phyloP scores from a whole-genome alignment of 2,888 invertebrate genomes.

The Mesorhabditis sp. region DNA sequence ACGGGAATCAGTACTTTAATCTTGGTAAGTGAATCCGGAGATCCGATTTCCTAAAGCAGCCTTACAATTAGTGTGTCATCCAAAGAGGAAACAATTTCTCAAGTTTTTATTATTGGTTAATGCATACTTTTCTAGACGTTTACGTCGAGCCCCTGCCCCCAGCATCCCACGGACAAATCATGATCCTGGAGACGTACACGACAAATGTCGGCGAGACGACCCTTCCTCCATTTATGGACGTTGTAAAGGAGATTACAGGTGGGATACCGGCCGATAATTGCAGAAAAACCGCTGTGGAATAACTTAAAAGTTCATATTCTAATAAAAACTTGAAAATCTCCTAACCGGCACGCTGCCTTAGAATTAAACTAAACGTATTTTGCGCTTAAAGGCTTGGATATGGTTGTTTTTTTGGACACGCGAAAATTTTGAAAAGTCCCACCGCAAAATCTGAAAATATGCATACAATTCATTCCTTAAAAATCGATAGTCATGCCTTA shows the following conservation, averaged over 20 bases:
- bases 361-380: no score
- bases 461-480: no score
- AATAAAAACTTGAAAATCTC: no score
- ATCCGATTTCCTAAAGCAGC: neutral
- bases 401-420: no score
- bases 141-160: constrained; percentile 54
- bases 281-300: no score
- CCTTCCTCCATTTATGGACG: constrained; percentile 42
- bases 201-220: constrained; percentile 37
- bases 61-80: no score
- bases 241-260: constrained; percentile 21
- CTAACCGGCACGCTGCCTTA: no score
- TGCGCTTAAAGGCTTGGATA: no score
- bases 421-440: no score
- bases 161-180: constrained; percentile 35
- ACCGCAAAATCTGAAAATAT: no score
- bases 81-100: neutral
- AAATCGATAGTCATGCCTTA: no score
- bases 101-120: constrained; percentile 25
- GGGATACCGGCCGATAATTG: neutral
- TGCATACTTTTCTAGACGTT: constrained; percentile 37
- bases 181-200: constrained; percentile 57
- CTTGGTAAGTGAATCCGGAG: neutral
- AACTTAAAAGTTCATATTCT: no score
- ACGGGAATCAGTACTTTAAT: constrained; percentile 36